phyloP scores from a whole-genome alignment of 2,888 invertebrate species.

The Drosophila engyochracea region DNA sequence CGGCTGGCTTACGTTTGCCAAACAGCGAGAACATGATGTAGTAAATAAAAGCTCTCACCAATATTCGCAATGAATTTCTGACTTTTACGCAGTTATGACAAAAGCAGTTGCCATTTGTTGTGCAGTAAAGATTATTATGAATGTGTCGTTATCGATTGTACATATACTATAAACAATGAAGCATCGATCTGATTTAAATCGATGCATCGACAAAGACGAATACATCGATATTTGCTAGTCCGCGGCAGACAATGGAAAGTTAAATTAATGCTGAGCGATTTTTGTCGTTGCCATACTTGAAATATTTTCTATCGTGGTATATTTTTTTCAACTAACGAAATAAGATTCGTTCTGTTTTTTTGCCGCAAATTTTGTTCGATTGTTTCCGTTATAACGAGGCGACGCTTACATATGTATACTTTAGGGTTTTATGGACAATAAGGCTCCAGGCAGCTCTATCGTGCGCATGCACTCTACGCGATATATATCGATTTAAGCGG shows the following conservation, averaged over 20 bases:
- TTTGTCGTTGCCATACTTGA: neutral
- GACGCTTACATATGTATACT: neutral
- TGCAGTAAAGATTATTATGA: neutral
- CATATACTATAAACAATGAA: neutral
- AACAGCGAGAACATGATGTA: slow-evolving; percentile 81
- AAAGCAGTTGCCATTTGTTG: slow-evolving; percentile 24
- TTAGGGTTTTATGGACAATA: neutral
- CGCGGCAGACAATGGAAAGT: neutral
- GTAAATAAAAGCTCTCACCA: neutral
- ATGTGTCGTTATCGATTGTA: slow-evolving; percentile 5
- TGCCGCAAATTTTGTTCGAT: neutral
- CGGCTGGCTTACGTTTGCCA: slow-evolving; percentile 77
- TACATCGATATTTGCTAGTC: neutral
- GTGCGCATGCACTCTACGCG: neutral
- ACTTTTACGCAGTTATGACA: slow-evolving; percentile 39
- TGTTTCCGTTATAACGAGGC: neutral
- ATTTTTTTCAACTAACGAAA: neutral
- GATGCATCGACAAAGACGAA: neutral
- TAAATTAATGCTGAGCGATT: neutral
- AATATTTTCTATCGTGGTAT: neutral
- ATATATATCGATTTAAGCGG: slow-evolving; percentile 39
- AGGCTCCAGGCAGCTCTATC: neutral
- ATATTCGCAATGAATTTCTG: neutral
- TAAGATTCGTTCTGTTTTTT: neutral
- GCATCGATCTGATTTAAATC: neutral